Conservation (phyloP, 2,888 invertebrate species). For the Blomia tropicalis region DNA sequence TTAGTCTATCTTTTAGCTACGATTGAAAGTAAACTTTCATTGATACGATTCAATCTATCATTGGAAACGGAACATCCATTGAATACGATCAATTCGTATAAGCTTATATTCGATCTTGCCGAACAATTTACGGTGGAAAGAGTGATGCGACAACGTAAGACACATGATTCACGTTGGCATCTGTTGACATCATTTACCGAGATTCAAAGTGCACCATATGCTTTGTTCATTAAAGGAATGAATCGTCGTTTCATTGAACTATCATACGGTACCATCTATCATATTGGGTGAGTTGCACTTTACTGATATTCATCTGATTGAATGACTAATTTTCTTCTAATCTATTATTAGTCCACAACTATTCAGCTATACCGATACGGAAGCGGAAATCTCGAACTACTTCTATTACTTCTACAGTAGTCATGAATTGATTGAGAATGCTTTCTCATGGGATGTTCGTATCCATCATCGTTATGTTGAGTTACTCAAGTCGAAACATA, state of each 20-base stretch:
- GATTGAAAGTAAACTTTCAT: constrained; percentile 25
- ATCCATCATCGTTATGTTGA: constrained; percentile 28
- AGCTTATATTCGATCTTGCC: constrained; percentile 26
- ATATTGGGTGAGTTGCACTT: constrained; percentile 9
- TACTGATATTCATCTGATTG: constrained; percentile 18
- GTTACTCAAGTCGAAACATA: constrained; percentile 24
- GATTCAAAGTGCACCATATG: constrained; percentile 28
- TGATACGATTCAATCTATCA: constrained; percentile 26
- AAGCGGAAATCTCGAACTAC: constrained; percentile 25
- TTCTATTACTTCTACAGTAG: constrained; percentile 28
- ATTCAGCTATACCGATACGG: constrained; percentile 11
- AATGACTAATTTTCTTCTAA: constrained; percentile 10
- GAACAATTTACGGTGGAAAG: not conserved
- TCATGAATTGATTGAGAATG: constrained; percentile 28
- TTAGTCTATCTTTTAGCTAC: constrained; percentile 26
- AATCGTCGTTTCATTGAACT: constrained; percentile 28
- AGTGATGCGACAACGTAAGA: not conserved
- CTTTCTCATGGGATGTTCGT: constrained; percentile 29
- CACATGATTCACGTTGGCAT: constrained; percentile 4
- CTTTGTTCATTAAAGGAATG: constrained; percentile 30
- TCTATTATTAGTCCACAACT: constrained; percentile 2
- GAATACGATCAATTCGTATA: constrained; percentile 27
- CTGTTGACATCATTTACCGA: constrained; percentile 25
- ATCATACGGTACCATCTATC: constrained; percentile 28
- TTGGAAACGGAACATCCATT: constrained; percentile 27